phyloP scores from a whole-genome alignment of 30 jellyfish, hydroid and myxozoan species.

The Hydra vulgaris region DNA sequence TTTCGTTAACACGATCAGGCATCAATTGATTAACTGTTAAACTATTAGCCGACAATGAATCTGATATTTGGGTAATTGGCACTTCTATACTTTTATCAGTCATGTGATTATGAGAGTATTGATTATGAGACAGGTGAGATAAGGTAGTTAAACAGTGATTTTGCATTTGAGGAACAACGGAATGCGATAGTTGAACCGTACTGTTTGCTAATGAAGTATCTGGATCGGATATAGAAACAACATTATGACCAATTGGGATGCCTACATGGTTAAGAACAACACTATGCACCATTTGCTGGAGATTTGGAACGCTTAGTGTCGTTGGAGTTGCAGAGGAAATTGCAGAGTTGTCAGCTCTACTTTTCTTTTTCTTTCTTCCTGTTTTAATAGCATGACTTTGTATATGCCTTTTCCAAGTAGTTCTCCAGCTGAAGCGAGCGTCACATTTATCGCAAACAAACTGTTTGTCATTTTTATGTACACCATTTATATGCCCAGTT shows the following conservation, averaged over 20 bases:
- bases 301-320: constrained; percentile 8
- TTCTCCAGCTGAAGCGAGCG: constrained; percentile 40
- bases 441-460: constrained; percentile 42
- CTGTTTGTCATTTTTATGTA: constrained; percentile 35
- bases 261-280: neutral
- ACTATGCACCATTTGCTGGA: constrained; percentile 12
- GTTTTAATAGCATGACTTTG: constrained; percentile 24
- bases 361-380: constrained; percentile 14
- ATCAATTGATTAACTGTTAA: neutral
- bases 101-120: neutral
- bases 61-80: neutral
- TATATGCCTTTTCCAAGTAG: constrained; percentile 35
- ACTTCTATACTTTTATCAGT: neutral
- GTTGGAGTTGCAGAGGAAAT: constrained; percentile 1
- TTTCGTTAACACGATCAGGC: neutral
- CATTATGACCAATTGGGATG: neutral
- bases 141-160: neutral
- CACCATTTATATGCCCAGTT: constrained; percentile 40
- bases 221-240: constrained; percentile 11
- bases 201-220: neutral
- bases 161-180: neutral
- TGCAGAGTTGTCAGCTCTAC: neutral
- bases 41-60: neutral
- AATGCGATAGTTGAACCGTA: constrained; percentile 6
- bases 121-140: neutral